Conservation (phyloP, 1,140 invertebrate species). For the Chymomyza costata region DNA sequence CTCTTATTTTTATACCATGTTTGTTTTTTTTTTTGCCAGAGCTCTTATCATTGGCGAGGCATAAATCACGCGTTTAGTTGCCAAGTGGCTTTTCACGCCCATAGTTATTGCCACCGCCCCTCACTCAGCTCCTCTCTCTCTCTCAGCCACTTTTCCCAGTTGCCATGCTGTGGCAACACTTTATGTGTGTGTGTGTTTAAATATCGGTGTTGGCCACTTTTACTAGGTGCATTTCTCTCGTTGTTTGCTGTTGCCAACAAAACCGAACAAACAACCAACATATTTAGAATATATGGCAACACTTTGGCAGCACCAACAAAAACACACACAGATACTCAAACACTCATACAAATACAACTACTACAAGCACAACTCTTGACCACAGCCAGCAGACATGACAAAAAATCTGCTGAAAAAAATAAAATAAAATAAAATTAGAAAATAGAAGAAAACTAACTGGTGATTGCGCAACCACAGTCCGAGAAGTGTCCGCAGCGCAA, state of each 20-base stretch:
- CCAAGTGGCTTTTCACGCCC: slow-evolving; percentile 47
- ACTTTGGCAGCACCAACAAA: slow-evolving; percentile 63
- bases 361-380: slow-evolving; percentile 59
- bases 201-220: slow-evolving; percentile 39
- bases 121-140: neutral
- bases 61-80: slow-evolving; percentile 60
- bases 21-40: too few species aligned
- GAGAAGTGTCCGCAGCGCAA: slow-evolving; percentile 61
- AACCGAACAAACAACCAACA: slow-evolving; percentile 45
- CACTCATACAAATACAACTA: too few species aligned
- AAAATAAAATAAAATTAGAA: slow-evolving; percentile 42
- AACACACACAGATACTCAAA: neutral
- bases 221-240: neutral
- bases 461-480: slow-evolving; percentile 65
- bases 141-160: neutral
- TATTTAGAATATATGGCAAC: slow-evolving; percentile 73
- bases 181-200: slow-evolving; percentile 33
- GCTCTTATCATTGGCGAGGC: slow-evolving; percentile 47
- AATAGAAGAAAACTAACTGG: slow-evolving; percentile 30
- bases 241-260: neutral
- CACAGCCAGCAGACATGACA: slow-evolving; percentile 55
- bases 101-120: neutral
- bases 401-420: slow-evolving; percentile 36
- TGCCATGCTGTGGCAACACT: neutral
- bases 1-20: too few species aligned